Base-by-base conservation (phyloP, 2,888 invertebrate species). In the Periphyllus acericola region DNA sequence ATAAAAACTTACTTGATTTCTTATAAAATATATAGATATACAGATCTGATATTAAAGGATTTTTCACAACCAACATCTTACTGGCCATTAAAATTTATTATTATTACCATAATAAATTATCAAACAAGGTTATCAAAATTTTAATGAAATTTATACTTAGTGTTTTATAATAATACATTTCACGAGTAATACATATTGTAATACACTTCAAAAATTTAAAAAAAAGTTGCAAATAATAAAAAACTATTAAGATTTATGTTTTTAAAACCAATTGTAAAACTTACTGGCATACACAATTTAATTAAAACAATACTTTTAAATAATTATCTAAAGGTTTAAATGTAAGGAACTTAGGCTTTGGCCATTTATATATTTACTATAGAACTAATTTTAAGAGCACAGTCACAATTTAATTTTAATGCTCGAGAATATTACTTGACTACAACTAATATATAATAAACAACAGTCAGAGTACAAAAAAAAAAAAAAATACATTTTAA, bases 271-370 rank as follows among this genome's bases (percentile, higher is more conserved):
- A 14, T 14, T 14, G 2, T 14, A 0, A 14, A 14, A 46, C 46
- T 46, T 46, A 46, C 14, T 46, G 3, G 46, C 46, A 46, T 11
- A 46, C 14, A 46, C 46, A 46, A 46, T 46, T 46, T 11, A 46
- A 14, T 14, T 46, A 46, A 14, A 46, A 46, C 46, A 14, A 29
- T 83, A 60, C 5, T 40, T 83, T 55, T 17, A 25, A 34, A 82
- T 83, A 74, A 83, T 36, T 60, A 74, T 75, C 21, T 60, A 55
- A 55, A 66, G 6, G 66, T 84, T 75, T 76, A 55, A 52, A n/a
- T 46, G 34, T 19, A 84, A 84, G 83, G 76, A 84, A 84, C 83
- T 71, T 36, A 36, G 34, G 55, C 55, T 74, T 84, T 76, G 25
- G 55, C 60, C 40, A 46, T 66, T 83, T 83, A 76, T 66, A 66